These are phyloP conservation scores for Hirtodrosophila trivittata DNA, from an alignment of 2,888 invertebrate genomes.

Conservation along the genomic window DNA sequence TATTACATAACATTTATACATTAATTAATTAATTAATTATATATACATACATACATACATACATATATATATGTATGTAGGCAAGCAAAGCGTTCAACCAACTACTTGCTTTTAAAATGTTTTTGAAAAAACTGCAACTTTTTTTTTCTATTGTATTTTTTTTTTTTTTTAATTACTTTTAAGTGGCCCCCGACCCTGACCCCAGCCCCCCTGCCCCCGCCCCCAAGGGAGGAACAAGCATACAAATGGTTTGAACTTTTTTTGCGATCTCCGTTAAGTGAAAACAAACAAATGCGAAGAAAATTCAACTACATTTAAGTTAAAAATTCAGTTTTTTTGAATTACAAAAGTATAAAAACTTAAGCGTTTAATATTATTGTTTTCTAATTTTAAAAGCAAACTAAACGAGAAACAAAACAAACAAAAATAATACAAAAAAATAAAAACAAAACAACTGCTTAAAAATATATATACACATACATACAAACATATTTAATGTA, in stretches of 20 bases:
- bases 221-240: conserved; percentile 22
- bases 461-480: conserved; percentile 22
- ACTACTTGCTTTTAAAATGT: conserved; percentile 75
- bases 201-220: no score
- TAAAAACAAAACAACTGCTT: conserved; percentile 31
- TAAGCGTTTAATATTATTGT: conserved; percentile 68
- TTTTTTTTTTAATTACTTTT: conserved; percentile 29
- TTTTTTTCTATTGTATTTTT: conserved; percentile 34
- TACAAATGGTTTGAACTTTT: conserved; percentile 59
- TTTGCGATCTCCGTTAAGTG: conserved; percentile 63
- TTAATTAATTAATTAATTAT: no score
- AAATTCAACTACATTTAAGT: conserved; percentile 53
- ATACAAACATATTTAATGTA: conserved; percentile 31
- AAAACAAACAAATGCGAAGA: conserved; percentile 42
- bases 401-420: conserved; percentile 32
- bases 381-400: conserved; percentile 73
- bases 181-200: no score
- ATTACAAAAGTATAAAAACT: conserved; percentile 49
- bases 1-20: conserved; percentile 29
- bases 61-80: conserved; percentile 36
- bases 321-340: conserved; percentile 72
- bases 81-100: conserved; percentile 60
- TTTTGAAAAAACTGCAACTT: conserved; percentile 77
- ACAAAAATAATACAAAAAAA: conserved; percentile 28
- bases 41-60: conserved; percentile 10